Percentiles rank a stretch among this genome's conserved stretches.
Evolutionary conservation across 2,888 invertebrate genomes (phyloP).

Genomic region (Clepsis dumicolana): DNA sequence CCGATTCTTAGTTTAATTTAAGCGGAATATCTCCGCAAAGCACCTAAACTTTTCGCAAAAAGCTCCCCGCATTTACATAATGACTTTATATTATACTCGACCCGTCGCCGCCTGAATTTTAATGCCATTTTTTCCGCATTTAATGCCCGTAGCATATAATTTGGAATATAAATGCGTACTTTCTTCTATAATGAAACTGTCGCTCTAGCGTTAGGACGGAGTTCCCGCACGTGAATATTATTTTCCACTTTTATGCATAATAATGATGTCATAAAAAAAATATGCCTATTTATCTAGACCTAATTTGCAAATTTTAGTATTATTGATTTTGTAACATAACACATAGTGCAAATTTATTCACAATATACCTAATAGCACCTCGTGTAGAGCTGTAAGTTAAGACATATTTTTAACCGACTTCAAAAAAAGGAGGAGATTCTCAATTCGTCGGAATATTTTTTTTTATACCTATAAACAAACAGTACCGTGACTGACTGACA

Average conservation of each 20-base stretch:
- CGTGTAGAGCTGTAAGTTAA: too few species aligned
- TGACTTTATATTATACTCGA: constrained; percentile 81
- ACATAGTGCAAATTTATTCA: too few species aligned
- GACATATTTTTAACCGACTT: too few species aligned
- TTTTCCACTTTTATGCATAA: constrained; percentile 1
- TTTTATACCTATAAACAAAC: too few species aligned
- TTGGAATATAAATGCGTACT: constrained; percentile 39
- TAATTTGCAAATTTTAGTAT: too few species aligned
- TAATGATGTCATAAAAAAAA: too few species aligned
- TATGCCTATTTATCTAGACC: too few species aligned
- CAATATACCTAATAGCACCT: too few species aligned
- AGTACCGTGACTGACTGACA: too few species aligned
- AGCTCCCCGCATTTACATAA: constrained; percentile 77
- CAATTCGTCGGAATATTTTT: too few species aligned
- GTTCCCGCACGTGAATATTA: constrained; percentile 6
- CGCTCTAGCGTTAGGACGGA: constrained; percentile 11
- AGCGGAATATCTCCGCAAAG: constrained; percentile 62
- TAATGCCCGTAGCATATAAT: constrained; percentile 33
- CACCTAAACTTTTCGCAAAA: constrained; percentile 78
- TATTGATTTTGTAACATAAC: too few species aligned
- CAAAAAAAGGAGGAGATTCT: too few species aligned
- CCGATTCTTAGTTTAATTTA: constrained; percentile 34
- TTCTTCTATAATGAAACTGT: constrained; percentile 32
- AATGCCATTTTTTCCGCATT: constrained; percentile 59
- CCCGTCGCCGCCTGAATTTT: constrained; percentile 72